Evolutionary conservation across 1,140 invertebrate species (phyloP).

Genomic region (Cardiocondyla obscurior): DNA sequence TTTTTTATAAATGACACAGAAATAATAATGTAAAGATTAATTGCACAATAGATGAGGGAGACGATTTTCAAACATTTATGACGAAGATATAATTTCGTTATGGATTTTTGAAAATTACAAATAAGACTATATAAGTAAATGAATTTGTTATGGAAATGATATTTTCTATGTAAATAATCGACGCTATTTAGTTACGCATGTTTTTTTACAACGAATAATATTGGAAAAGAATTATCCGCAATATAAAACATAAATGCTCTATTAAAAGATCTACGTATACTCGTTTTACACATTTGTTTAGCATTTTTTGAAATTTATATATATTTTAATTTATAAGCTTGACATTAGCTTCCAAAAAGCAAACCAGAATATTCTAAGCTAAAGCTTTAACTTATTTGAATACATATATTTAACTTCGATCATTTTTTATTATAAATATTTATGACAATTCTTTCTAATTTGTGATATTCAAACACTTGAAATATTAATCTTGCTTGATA

Average conservation of each 20-base stretch:
- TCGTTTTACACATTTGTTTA: constrained; percentile 15
- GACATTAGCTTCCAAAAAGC: not conserved
- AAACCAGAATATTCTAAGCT: not conserved
- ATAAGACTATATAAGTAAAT: constrained; percentile 31
- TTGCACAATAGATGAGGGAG: constrained; percentile 27
- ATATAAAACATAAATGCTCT: constrained; percentile 1
- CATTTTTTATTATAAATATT: constrained; percentile 4
- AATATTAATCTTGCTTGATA: constrained; percentile 30
- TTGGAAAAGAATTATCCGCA: constrained; percentile 21
- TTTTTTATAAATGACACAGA: not conserved
- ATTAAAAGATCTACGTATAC: constrained; percentile 8
- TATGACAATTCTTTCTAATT: constrained; percentile 8
- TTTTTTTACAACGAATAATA: constrained; percentile 28
- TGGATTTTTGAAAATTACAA: constrained; percentile 39
- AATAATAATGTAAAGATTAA: constrained; percentile 27
- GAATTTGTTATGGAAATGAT: constrained; percentile 41
- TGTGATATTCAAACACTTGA: constrained; percentile 20
- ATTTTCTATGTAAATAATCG: constrained; percentile 52
- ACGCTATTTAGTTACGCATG: not conserved
- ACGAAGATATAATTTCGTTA: constrained; percentile 19
- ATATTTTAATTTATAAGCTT: constrained; percentile 16
- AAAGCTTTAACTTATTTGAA: constrained; percentile 5
- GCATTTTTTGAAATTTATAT: not conserved
- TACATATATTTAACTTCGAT: constrained; percentile 2
- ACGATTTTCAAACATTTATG: constrained; percentile 6